phyloP scores from a whole-genome alignment of 1,140 invertebrate genomes.

The Zaprionus lachaisei region DNA sequence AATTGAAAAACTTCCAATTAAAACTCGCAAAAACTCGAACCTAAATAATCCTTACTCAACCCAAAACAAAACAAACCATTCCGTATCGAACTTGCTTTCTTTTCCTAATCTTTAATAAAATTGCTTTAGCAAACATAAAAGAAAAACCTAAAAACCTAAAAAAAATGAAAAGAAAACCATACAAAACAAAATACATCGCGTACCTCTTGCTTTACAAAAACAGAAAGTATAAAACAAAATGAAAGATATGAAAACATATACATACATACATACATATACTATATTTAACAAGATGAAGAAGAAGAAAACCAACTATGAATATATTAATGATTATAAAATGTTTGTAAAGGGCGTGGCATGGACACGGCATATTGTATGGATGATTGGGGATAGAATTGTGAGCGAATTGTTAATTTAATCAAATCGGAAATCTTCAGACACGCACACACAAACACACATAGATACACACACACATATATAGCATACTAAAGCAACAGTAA shows the following conservation, averaged over 20 bases:
- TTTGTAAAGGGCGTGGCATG: slow-evolving; percentile 54
- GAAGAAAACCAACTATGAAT: slow-evolving; percentile 46
- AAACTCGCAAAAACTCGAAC: slow-evolving; percentile 11
- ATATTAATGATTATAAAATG: slow-evolving; percentile 57
- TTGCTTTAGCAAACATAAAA: slow-evolving; percentile 64
- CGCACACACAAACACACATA: slow-evolving; percentile 22
- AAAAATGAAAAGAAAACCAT: slow-evolving; percentile 32
- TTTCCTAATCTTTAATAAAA: slow-evolving; percentile 70
- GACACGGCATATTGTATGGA: slow-evolving; percentile 21
- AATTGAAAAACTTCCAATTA: slow-evolving; percentile 45
- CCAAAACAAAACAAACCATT: slow-evolving; percentile 8
- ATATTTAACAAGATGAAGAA: slow-evolving; percentile 50
- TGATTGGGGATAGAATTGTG: slow-evolving; percentile 58
- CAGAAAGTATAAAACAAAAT: slow-evolving; percentile 57
- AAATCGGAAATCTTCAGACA: slow-evolving; percentile 20
- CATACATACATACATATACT: slow-evolving; percentile 37
- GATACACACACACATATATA: slow-evolving; percentile 25
- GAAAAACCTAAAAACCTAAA: slow-evolving; percentile 31
- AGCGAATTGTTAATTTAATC: slow-evolving; percentile 75
- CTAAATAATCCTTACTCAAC: neutral
- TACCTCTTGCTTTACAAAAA: slow-evolving; percentile 80
- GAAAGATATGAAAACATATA: slow-evolving; percentile 52
- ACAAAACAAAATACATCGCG: slow-evolving; percentile 72
- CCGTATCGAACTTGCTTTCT: slow-evolving; percentile 7
- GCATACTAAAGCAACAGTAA: slow-evolving; percentile 28